A percentile compares a stretch with the other conserved stretches of the same genome.
phyloP scores from a whole-genome alignment of 2,113 vertebrate species.

The Esox niger region DNA sequence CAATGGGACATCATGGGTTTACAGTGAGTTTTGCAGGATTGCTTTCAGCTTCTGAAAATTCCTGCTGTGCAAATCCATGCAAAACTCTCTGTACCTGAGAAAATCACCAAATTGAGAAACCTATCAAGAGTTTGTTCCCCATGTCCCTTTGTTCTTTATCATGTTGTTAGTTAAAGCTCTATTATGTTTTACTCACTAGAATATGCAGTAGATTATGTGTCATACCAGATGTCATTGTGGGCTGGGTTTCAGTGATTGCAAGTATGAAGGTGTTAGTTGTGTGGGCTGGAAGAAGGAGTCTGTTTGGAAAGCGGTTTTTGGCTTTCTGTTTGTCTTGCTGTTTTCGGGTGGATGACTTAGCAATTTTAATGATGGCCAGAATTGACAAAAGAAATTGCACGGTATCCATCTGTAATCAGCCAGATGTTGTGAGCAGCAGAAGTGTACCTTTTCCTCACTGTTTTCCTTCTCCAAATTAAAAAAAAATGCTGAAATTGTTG shows the following conservation, averaged over 20 bases:
- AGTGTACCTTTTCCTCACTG: neutral
- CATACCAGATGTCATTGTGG: neutral
- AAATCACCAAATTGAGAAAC: conserved; percentile 14
- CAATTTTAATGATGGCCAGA: conserved; percentile 82
- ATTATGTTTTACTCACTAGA: neutral
- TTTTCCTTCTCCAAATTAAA: neutral
- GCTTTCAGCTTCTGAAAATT: conserved; percentile 81
- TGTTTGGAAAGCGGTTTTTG: neutral
- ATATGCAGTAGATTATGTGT: no score
- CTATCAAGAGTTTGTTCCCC: neutral
- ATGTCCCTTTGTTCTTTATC: neutral
- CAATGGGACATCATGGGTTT: conserved; percentile 35
- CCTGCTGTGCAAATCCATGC: conserved; percentile 97
- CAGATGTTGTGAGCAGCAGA: conserved; percentile 66
- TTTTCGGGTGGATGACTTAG: conserved; percentile 94
- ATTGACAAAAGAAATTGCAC: conserved; percentile 89
- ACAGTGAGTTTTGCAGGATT: conserved; percentile 95
- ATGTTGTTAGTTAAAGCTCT: neutral
- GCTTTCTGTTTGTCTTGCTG: conserved; percentile 78
- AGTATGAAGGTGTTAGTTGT: neutral
- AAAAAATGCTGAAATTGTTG: neutral
- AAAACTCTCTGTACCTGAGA: conserved; percentile 82
- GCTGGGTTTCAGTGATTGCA: no score
- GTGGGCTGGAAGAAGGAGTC: neutral
- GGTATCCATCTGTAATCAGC: conserved; percentile 97